Evolutionary conservation across 2,888 invertebrate species (phyloP).

Genomic region (Zaprionus obscuricornis): DNA sequence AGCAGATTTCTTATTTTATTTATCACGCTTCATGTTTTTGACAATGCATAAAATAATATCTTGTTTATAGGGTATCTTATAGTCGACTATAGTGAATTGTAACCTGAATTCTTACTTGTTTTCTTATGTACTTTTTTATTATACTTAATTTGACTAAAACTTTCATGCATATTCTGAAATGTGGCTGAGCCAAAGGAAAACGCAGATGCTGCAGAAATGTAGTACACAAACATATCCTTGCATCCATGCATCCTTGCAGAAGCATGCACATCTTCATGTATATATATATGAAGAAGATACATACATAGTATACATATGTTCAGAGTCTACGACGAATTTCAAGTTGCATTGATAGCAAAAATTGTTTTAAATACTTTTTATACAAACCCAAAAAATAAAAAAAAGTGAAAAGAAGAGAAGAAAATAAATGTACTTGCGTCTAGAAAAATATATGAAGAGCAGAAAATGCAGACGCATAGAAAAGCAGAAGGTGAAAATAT

Average conservation of each 20-base stretch:
- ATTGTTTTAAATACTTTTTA: constrained; percentile 34
- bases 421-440: not conserved
- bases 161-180: constrained; percentile 10
- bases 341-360: constrained; percentile 57
- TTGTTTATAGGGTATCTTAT: too few species aligned
- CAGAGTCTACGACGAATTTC: constrained; percentile 31
- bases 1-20: too few species aligned
- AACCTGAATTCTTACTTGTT: too few species aligned
- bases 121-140: constrained; percentile 45
- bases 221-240: constrained; percentile 13
- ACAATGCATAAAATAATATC: too few species aligned
- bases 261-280: not conserved
- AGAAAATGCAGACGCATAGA: constrained; percentile 4
- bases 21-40: too few species aligned
- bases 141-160: constrained; percentile 51
- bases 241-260: not conserved
- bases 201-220: constrained; percentile 47
- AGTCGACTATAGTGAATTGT: too few species aligned
- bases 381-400: constrained; percentile 14
- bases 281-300: constrained; percentile 6
- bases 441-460: constrained; percentile 1
- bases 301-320: constrained; percentile 21
- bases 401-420: constrained; percentile 10
- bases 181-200: constrained; percentile 31
- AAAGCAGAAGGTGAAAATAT: constrained; percentile 49